Evolutionary conservation across 2,797 vertebrate species (phyloP).

Genomic region (Acropternis orthonyx): DNA sequence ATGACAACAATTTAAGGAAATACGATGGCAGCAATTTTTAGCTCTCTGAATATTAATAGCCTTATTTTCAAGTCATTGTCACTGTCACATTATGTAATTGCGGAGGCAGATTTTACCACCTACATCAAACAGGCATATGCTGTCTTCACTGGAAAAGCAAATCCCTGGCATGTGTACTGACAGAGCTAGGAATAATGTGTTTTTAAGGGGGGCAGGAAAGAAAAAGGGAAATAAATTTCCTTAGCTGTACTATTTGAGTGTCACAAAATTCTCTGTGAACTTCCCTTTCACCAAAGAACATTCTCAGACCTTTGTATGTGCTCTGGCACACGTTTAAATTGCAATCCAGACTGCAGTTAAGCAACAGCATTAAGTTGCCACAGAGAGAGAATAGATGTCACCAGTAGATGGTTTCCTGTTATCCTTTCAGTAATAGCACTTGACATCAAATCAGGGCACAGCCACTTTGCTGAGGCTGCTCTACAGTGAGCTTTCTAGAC

Average conservation of each 20-base stretch:
- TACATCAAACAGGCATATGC: background rate
- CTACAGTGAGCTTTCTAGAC: background rate
- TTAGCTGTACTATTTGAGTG: background rate
- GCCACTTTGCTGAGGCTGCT: background rate
- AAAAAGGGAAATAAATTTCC: background rate
- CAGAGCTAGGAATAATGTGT: background rate
- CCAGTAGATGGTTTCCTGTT: background rate
- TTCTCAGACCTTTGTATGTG: background rate
- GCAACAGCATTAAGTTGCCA: background rate
- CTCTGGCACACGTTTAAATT: background rate
- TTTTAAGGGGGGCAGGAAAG: background rate
- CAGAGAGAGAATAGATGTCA: background rate
- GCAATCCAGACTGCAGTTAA: background rate
- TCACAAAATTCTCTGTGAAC: background rate
- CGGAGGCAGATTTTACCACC: background rate
- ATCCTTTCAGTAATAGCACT: background rate
- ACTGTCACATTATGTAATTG: slow-evolving; percentile 1
- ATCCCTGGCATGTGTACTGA: background rate
- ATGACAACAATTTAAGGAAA: slow-evolving; percentile 19
- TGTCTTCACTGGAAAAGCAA: background rate
- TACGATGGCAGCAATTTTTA: background rate
- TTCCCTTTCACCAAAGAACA: background rate
- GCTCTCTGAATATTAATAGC: slow-evolving; percentile 32
- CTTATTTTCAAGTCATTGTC: slow-evolving; percentile 25
- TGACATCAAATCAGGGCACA: slow-evolving; percentile 8